Conservation (phyloP, 2,113 vertebrate species). For the Equus przewalskii region DNA sequence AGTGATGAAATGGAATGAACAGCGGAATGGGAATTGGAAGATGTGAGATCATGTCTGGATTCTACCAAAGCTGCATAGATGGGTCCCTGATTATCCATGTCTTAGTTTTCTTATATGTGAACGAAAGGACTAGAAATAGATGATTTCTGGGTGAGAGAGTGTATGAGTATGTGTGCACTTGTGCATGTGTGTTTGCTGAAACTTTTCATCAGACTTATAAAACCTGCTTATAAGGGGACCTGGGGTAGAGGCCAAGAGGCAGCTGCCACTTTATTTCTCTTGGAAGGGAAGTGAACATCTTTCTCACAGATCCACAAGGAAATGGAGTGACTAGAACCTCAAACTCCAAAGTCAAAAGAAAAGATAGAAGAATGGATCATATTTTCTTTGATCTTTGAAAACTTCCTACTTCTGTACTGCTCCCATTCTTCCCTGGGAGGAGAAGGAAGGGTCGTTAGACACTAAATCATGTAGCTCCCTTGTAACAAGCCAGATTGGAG, state of each 20-base stretch:
- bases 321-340: not conserved
- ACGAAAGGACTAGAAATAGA: not conserved
- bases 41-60: not conserved
- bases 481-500: not conserved
- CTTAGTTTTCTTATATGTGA: not conserved
- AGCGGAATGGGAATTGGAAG: not conserved
- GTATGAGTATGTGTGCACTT: not conserved
- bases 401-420: not conserved
- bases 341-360: slow-evolving; percentile 21
- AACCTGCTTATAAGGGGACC: not conserved
- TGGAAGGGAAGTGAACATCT: slow-evolving; percentile 1
- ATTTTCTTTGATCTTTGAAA: slow-evolving; percentile 27
- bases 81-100: not conserved
- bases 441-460: not conserved
- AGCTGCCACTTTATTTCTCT: not conserved
- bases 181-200: not conserved
- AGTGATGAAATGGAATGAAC: not conserved
- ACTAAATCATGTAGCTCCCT: not conserved
- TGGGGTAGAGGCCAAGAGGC: not conserved
- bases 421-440: too few relatives aligned
- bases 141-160: not conserved
- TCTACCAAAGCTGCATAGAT: not conserved
- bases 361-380: not conserved
- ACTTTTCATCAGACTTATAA: slow-evolving; percentile 9
- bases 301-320: not conserved